Evolutionary conservation across 2,797 vertebrate genomes (phyloP), one percentile per base, ranked within the genome.

Genomic region (Falco concolor): DNA sequence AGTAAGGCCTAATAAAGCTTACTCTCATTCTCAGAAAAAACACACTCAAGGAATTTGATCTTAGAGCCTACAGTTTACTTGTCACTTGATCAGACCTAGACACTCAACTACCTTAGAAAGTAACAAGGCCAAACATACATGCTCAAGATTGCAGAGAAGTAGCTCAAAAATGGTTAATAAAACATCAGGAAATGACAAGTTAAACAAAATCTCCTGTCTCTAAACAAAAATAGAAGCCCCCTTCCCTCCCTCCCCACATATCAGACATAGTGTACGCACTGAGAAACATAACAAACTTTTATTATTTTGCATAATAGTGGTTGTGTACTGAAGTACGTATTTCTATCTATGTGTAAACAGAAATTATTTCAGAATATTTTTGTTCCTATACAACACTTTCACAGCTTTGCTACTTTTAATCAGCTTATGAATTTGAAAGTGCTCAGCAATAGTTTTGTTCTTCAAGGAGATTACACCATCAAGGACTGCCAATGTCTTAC

Each of bases 401-500:
- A 28, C 49, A 87, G 76, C n/a, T 32, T 47, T 15, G 25, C 25
- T 52, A 40, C 36, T 52, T 72, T 86, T 52, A 25, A 65, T 38
- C 36, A 72, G 25, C 10, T 44, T 14, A 20, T 2, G 2, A 34
- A 38, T 95, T 78, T 34, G 15, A 40, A 87, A 91, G 34, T 12
- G 9, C 28, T 68, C 54, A 81, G 34, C 44, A 67, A 57, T 2
- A 53, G 27, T 40, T 61, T 4, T 36, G 12, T n/a, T 44, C 52
- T 87, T 77, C 38, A 27, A 59, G 30, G 36, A 61, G 34, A 69
- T 36, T 70, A 32, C 18, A 25, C 17, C 36, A n/a, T 45, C 52
- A 73, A 83, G 19, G 17, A 64, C 13, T 44, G 40, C 23, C 32
- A 28, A 0, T 44, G 53, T 79, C 98, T 98, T 89, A 99, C 99